Evolutionary conservation across 2,888 invertebrate genomes (phyloP).

Genomic region (Aplocera efformata): DNA sequence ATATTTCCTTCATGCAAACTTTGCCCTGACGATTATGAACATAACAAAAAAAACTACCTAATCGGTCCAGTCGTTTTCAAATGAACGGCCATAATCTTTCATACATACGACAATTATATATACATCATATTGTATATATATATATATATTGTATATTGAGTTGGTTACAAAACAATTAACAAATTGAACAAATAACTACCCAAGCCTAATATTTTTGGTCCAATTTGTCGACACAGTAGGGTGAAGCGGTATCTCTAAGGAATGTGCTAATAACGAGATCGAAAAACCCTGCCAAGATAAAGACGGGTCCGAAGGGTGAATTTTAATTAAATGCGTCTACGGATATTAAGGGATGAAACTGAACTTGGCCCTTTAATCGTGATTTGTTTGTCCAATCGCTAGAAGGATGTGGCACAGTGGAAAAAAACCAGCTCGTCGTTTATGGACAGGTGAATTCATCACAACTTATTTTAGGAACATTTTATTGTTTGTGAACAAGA

Average conservation of each 20-base stretch:
- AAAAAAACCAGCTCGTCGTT: neutral
- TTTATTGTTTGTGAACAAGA: no score
- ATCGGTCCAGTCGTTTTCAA: no score
- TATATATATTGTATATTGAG: no score
- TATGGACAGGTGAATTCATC: no score
- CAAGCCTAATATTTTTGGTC: constrained; percentile 32
- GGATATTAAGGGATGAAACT: constrained; percentile 75
- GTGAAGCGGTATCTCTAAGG: constrained; percentile 36
- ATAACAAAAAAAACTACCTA: no score
- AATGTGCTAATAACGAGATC: constrained; percentile 65
- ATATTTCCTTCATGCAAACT: no score
- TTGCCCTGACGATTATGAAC: no score
- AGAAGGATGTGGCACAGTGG: constrained; percentile 26
- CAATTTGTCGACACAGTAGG: constrained; percentile 36
- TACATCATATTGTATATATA: no score
- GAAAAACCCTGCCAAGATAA: constrained; percentile 62
- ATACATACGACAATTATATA: no score
- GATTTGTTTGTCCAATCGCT: constrained; percentile 73
- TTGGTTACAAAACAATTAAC: constrained; percentile 31
- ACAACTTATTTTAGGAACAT: no score
- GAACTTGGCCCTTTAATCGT: constrained; percentile 65
- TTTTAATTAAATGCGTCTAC: constrained; percentile 76
- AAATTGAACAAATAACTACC: constrained; percentile 33
- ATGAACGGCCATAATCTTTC: no score
- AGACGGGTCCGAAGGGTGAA: constrained; percentile 63